Conservation (phyloP, 2,888 invertebrate species). For the Cotesia congregata region DNA sequence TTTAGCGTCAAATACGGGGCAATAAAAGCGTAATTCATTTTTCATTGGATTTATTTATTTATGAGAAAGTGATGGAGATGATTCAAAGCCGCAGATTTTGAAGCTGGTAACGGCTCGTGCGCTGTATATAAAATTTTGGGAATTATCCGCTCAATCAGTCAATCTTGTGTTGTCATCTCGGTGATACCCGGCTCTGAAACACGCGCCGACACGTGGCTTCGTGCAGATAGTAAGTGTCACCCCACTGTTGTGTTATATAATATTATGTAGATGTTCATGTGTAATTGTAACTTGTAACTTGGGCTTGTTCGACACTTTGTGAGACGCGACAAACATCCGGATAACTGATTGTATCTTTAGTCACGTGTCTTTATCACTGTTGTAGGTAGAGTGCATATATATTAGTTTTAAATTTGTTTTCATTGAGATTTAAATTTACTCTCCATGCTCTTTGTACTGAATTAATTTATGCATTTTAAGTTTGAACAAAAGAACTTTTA, state of each 20-base stretch:
- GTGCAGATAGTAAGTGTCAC: constrained; percentile 17
- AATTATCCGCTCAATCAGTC: constrained; percentile 25
- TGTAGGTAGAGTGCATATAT: neutral
- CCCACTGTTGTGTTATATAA: constrained; percentile 28
- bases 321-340: constrained; percentile 24
- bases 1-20: constrained; percentile 18
- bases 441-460: neutral
- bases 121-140: neutral
- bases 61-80: neutral
- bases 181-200: constrained; percentile 16
- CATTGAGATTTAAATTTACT: constrained; percentile 35
- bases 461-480: neutral
- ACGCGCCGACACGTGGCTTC: constrained; percentile 39
- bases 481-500: neutral
- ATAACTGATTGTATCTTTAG: constrained; percentile 31
- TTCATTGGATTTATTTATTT: neutral
- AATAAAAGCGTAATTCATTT: neutral
- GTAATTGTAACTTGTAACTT: constrained; percentile 51
- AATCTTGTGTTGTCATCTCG: constrained; percentile 16
- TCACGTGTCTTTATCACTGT: constrained; percentile 29
- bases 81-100: neutral
- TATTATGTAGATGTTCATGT: neutral
- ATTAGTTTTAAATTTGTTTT: constrained; percentile 36
- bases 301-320: constrained; percentile 37
- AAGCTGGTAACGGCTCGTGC: neutral